Evolutionary conservation across 2,888 invertebrate species (phyloP).

Genomic region (Drosophila tanythrix): DNA sequence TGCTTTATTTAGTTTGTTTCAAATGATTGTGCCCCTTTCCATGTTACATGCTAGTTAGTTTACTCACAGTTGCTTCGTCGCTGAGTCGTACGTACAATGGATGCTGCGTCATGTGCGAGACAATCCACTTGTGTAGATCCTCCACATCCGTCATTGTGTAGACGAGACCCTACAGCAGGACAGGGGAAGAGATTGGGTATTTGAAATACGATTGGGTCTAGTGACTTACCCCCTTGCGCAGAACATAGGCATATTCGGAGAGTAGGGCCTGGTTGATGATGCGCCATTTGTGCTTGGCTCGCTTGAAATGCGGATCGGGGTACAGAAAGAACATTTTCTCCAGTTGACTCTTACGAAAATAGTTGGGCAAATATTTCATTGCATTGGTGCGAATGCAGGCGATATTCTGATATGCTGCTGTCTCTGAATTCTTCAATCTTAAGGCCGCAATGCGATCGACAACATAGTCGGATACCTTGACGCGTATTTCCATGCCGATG

Average conservation of each 20-base stretch:
- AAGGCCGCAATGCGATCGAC: constrained; percentile 96
- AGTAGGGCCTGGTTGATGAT: constrained; percentile 97
- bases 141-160: constrained; percentile 99
- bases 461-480: constrained; percentile 99
- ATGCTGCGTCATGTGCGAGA: constrained; percentile 94
- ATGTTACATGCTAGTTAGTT: background rate
- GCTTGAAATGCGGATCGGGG: constrained; percentile 99
- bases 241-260: constrained; percentile 98
- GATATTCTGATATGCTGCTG: constrained; percentile 94
- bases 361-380: constrained; percentile 99
- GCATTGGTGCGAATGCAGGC: constrained; percentile 98
- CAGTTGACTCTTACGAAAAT: constrained; percentile 96
- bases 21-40: background rate
- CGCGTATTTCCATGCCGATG: constrained; percentile 98
- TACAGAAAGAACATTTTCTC: constrained; percentile 99
- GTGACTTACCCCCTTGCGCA: constrained; percentile 90
- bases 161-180: constrained; percentile 89
- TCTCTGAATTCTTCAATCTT: constrained; percentile 87
- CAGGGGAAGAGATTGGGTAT: background rate
- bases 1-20: too few species aligned
- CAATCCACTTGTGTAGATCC: constrained; percentile 99
- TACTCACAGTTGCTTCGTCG: constrained; percentile 90
- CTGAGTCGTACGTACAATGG: constrained; percentile 92
- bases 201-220: too few species aligned
- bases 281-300: constrained; percentile 99